phyloP scores from a whole-genome alignment of 2,797 vertebrate species.

The Anas flavirostris region DNA sequence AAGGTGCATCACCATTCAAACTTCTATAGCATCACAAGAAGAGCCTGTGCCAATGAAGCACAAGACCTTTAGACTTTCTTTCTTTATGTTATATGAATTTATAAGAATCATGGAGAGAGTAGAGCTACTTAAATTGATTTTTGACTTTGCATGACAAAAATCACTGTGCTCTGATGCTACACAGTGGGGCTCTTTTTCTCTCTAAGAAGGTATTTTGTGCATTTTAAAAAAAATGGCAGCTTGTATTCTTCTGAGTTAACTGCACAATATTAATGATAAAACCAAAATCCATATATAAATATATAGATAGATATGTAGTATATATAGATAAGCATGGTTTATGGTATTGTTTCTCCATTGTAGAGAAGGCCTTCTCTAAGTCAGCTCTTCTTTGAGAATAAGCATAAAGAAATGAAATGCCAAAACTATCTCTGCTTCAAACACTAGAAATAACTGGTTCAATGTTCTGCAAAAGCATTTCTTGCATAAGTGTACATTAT shows the following conservation, averaged over 20 bases:
- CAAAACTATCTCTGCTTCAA: neutral
- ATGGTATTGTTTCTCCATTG: neutral
- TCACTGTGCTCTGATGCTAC: neutral
- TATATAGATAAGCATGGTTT: neutral
- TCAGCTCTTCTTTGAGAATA: neutral
- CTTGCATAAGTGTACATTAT: neutral
- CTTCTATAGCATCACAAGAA: neutral
- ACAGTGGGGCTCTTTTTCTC: neutral
- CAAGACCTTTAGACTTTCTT: neutral
- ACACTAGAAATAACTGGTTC: neutral
- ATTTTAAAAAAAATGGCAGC: neutral
- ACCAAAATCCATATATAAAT: neutral
- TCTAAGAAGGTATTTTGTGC: neutral
- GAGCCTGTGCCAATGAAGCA: neutral
- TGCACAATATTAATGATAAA: neutral
- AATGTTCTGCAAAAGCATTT: neutral
- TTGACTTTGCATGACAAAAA: neutral
- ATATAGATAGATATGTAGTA: too few species aligned
- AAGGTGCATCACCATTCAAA: slow-evolving; percentile 35
- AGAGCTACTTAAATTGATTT: neutral
- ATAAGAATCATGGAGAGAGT: neutral
- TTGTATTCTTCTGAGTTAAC: neutral
- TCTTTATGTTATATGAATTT: neutral
- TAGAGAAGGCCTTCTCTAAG: neutral
- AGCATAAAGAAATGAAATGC: neutral